Conservation (phyloP, 1,140 invertebrate genomes). For the Fopius arisanus region DNA sequence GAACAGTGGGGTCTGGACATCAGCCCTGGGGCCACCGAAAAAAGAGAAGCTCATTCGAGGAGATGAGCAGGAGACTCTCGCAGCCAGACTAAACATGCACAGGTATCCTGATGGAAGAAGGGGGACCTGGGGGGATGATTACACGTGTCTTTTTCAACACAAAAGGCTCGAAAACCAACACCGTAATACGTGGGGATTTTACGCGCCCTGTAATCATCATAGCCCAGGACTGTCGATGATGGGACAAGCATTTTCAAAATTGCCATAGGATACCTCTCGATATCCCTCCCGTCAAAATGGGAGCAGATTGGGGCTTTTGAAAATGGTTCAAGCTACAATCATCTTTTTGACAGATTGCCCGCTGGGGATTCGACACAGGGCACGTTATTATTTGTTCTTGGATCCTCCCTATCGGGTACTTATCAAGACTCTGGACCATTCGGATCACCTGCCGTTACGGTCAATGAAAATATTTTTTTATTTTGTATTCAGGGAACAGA, state of each 20-base stretch:
- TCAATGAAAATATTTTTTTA: conserved; percentile 1
- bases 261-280: conserved; percentile 50
- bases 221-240: conserved; percentile 44
- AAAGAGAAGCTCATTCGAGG: conserved; percentile 10
- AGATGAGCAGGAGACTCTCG: background rate
- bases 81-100: conserved; percentile 2
- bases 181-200: conserved; percentile 60
- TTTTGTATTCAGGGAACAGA: background rate
- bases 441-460: conserved; percentile 6
- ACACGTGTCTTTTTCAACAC: conserved; percentile 66
- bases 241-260: conserved; percentile 65
- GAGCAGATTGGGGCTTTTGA: conserved; percentile 38
- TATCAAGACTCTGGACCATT: background rate
- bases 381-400: conserved; percentile 8
- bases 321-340: background rate
- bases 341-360: conserved; percentile 12
- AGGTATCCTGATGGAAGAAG: background rate
- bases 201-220: conserved; percentile 63
- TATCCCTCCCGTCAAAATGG: conserved; percentile 48
- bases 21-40: conserved; percentile 19
- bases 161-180: conserved; percentile 68
- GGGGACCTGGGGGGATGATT: conserved; percentile 52
- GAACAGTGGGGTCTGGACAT: conserved; percentile 20
- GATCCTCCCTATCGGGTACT: background rate
- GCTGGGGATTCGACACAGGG: background rate